phyloP scores from a whole-genome alignment of 2,797 vertebrate species.

The Calcarius lapponicus region DNA sequence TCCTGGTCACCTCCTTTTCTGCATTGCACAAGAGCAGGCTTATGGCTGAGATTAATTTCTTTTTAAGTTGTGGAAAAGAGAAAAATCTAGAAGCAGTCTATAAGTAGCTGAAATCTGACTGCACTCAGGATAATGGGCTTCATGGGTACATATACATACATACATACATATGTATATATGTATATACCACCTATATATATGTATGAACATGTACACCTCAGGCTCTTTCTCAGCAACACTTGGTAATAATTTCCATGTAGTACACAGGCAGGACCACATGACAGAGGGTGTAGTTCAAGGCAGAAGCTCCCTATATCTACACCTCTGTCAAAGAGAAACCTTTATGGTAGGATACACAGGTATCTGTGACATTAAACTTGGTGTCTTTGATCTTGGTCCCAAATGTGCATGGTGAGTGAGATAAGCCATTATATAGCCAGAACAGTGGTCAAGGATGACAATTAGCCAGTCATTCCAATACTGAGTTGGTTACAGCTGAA shows the following conservation, averaged over 20 bases:
- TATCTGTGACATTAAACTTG: not conserved
- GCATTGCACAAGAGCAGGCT: not conserved
- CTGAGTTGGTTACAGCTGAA: not conserved
- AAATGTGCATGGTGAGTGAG: not conserved
- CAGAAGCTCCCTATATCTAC: not conserved
- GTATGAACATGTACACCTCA: not conserved
- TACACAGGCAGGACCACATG: not conserved
- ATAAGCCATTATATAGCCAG: not conserved
- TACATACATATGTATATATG: no score
- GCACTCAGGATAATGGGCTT: not conserved
- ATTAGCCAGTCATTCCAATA: not conserved
- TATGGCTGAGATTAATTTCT: not conserved
- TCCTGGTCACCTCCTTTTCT: not conserved
- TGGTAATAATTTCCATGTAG: not conserved
- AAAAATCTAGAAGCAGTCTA: not conserved
- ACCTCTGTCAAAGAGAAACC: not conserved
- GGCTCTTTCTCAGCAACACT: not conserved
- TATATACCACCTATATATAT: fast-evolving
- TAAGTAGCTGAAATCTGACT: not conserved
- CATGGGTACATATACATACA: not conserved
- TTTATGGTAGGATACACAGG: not conserved
- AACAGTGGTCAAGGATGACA: not conserved
- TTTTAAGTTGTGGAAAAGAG: not conserved
- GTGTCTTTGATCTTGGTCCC: not conserved
- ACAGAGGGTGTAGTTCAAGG: not conserved